These are phyloP conservation scores for Myoxocephalus aenaeus DNA, from an alignment of 2,797 vertebrate species.

Conservation along the genomic window DNA sequence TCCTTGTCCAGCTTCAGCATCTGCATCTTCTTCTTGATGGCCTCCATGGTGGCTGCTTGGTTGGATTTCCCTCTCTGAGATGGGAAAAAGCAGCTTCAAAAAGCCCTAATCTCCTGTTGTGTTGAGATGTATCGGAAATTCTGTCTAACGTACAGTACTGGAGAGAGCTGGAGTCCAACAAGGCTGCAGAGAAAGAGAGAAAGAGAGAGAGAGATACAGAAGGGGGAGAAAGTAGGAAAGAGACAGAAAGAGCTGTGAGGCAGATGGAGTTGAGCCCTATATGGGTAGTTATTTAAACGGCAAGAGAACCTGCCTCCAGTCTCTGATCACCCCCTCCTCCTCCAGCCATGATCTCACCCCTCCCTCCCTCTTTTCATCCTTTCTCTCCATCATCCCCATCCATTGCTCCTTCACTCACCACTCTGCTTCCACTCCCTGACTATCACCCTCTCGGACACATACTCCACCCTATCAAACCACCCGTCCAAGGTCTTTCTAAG, in stretches of 20 bases:
- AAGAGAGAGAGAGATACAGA: conserved; percentile 43
- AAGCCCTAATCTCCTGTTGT: conserved; percentile 13
- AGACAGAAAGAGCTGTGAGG: conserved; percentile 61
- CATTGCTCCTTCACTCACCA: conserved; percentile 53
- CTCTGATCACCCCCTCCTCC: conserved; percentile 66
- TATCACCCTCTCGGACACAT: conserved; percentile 56
- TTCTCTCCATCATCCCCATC: conserved; percentile 53
- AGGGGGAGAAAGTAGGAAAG: conserved; percentile 54
- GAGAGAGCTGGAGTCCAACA: conserved; percentile 31
- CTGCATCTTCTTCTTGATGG: conserved; percentile 99
- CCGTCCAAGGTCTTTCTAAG: conserved; percentile 77
- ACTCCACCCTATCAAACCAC: conserved; percentile 72
- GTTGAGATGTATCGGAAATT: conserved; percentile 42
- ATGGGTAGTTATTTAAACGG: conserved; percentile 85
- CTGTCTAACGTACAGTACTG: background rate
- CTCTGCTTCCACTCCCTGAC: conserved; percentile 58
- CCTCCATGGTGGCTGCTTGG: conserved; percentile 87
- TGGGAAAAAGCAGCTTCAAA: conserved; percentile 37
- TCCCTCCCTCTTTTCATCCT: conserved; percentile 45
- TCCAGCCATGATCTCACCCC: conserved; percentile 33
- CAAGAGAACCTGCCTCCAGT: conserved; percentile 78
- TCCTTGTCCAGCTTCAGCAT: conserved; percentile 97
- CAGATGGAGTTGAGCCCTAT: conserved; percentile 76
- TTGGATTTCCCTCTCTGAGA: conserved; percentile 24
- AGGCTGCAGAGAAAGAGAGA: conserved; percentile 45